These are phyloP conservation scores for Dasypogon diadema DNA, from an alignment of 2,888 invertebrate species.

Conservation along the genomic window DNA sequence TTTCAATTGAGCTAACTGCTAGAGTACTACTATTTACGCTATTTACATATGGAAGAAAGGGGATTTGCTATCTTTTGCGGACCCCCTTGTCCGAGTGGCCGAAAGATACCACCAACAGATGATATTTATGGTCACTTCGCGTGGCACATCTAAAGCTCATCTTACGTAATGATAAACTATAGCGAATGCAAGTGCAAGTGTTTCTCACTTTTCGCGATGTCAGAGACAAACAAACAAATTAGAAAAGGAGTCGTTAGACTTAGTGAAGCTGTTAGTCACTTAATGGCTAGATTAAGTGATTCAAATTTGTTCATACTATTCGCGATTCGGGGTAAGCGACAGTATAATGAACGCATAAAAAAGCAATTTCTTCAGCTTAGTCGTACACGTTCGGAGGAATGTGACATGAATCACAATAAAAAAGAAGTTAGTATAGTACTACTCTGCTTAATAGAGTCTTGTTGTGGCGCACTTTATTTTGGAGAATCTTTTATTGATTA, in stretches of 20 bases:
- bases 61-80: no score
- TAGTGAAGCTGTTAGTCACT: background rate
- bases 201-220: background rate
- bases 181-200: slow-evolving; percentile 1
- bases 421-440: background rate
- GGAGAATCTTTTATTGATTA: background rate
- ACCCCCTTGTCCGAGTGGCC: background rate
- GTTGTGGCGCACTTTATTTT: slow-evolving; percentile 19
- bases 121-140: background rate
- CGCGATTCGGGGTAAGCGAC: background rate
- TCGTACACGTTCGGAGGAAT: background rate
- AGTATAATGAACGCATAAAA: no score
- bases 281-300: background rate
- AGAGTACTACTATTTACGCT: no score
- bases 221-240: slow-evolving; percentile 6
- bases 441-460: slow-evolving; percentile 3
- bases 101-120: background rate
- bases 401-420: slow-evolving; percentile 15
- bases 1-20: background rate
- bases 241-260: background rate
- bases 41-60: no score
- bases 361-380: no score
- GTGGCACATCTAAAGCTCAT: background rate
- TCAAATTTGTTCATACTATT: background rate
- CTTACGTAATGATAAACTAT: background rate